Percentiles rank a stretch among this genome's conserved stretches.
Conservation (phyloP, 2,797 vertebrate genomes). For the Holocentrus rufus region DNA sequence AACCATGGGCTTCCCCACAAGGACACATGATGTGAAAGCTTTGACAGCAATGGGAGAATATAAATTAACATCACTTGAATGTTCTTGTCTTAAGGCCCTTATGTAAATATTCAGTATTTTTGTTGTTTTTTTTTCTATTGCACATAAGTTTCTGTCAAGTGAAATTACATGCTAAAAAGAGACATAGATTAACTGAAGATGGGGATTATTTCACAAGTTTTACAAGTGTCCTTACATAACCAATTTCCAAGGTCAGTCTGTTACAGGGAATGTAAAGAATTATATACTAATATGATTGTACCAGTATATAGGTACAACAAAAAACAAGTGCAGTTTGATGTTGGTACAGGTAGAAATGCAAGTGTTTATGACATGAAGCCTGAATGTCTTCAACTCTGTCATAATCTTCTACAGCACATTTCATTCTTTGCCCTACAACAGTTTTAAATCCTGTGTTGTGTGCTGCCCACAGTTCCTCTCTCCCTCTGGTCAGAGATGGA, state of each 20-base stretch:
- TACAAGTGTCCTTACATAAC: constrained; percentile 1
- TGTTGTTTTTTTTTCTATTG: constrained; percentile 85
- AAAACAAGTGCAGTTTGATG: neutral
- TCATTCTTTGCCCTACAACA: no score
- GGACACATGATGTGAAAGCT: constrained; percentile 90
- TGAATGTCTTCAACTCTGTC: neutral
- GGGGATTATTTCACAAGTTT: neutral
- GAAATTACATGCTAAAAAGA: constrained; percentile 89
- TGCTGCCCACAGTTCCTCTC: no score
- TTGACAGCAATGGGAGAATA: constrained; percentile 92
- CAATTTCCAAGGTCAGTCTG: neutral
- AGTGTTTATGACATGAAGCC: neutral
- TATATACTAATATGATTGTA: no score
- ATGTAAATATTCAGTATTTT: constrained; percentile 92
- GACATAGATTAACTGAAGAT: neutral
- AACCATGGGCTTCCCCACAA: constrained; percentile 86
- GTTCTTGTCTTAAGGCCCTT: constrained; percentile 87
- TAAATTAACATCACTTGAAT: constrained; percentile 87
- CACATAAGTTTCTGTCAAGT: constrained; percentile 93
- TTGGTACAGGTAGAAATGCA: neutral
- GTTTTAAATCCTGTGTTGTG: no score
- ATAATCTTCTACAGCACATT: neutral
- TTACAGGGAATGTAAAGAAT: neutral
- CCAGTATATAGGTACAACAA: neutral
- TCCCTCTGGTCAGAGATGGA: constrained; percentile 22